Evolutionary conservation across 2,888 invertebrate species (phyloP), one percentile per base, ranked within the genome.

Genomic region (Amiota mariae): DNA sequence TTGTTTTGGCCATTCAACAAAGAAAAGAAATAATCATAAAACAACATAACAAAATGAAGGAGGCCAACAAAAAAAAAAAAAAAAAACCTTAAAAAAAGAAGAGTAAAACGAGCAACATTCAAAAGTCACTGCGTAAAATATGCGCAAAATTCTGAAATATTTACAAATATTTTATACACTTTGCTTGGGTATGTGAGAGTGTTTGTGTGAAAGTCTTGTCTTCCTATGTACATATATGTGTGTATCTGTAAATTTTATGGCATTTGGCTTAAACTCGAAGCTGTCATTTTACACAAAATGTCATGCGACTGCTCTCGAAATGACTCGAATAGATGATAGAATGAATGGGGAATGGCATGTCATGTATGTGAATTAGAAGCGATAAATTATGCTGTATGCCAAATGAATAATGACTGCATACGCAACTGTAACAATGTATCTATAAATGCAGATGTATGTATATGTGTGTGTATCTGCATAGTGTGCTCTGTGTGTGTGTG

Each of bases 351-450:
- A 68, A 68, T 68, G 78, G 78, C 75, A 84, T 84, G 77, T 79
- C 76, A 84, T 84, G 84, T 77, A 75, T 78, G 76, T 73, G 76
- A 79, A 76, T 77, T 75, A 80, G 72, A 73, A 79, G 77, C 84
- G 77, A 83, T 83, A 83, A 83, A 83, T 83, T 84, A 81, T 82
- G 79, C 82, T 77, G 78, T 36, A 36, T 74, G 72, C 77, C 77
- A 79, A 84, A 80, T 85, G 79, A 84, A 77, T 85, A 82, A 83
- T 82, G 81, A 73, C 74, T 73, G 63, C 66, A 72, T 76, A 72
- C 73, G 61, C 24, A 36, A 9, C 13, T 36, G n/a, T 36, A 36
- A 36, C 36, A 36, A 36, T 36, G 36, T 6, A 46, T 24, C 1
- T 64, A n/a, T 46, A 13, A 46, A 47, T 64, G 36, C n/a, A 47